phyloP scores from a whole-genome alignment of 1,140 invertebrate genomes.

The Mercenaria mercenaria region DNA sequence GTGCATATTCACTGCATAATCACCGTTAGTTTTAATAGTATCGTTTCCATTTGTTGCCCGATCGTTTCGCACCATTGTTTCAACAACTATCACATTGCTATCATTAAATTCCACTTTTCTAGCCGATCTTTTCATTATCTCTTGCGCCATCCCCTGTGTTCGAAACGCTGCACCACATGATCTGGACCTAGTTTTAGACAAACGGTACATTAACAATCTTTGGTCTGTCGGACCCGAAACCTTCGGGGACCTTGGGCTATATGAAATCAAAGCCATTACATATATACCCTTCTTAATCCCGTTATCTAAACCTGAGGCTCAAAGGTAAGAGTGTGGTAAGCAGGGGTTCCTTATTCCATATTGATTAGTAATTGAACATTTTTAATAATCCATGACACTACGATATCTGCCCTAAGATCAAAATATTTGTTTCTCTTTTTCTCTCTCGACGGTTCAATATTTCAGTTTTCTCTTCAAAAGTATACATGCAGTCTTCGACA shows the following conservation, averaged over 20 bases:
- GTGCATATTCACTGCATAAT: background rate
- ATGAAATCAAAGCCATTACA: background rate
- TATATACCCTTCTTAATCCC: background rate
- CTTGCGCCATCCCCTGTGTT: background rate
- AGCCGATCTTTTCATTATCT: background rate
- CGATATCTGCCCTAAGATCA: background rate
- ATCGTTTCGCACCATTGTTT: background rate
- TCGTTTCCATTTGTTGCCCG: background rate
- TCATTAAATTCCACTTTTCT: constrained; percentile 27
- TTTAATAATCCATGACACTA: background rate
- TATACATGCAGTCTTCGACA: no score
- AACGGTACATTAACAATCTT: constrained; percentile 58
- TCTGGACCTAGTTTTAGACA: constrained; percentile 58
- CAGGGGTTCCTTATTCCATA: constrained; percentile 17
- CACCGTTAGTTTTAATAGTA: background rate
- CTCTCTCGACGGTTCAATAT: no score
- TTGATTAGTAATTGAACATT: constrained; percentile 16
- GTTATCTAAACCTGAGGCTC: constrained; percentile 23
- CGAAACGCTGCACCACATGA: constrained; percentile 35
- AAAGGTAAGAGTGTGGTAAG: background rate
- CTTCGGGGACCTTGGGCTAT: constrained; percentile 7
- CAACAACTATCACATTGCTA: background rate
- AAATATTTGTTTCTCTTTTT: background rate
- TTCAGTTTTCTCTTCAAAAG: no score
- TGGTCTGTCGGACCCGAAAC: background rate